phyloP scores from a whole-genome alignment of 2,797 vertebrate species.

The Varecia variegata region DNA sequence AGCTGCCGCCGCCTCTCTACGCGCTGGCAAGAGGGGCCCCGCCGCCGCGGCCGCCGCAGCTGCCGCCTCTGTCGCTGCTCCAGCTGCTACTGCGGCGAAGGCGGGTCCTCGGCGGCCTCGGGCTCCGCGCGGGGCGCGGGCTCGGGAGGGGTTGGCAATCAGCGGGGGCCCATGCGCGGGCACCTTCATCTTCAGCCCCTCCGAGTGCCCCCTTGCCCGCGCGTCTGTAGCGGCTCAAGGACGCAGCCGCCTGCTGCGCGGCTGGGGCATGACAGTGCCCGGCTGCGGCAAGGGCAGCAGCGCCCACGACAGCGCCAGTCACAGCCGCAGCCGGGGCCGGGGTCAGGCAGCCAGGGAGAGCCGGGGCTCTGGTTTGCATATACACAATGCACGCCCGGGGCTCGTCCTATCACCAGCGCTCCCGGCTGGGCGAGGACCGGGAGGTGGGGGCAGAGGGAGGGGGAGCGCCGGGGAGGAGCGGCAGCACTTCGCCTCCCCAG shows the following conservation, averaged over 20 bases:
- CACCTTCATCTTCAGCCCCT: constrained; percentile 78
- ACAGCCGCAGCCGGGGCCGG: not conserved
- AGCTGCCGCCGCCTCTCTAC: constrained; percentile 31
- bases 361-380: constrained; percentile 67
- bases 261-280: not conserved
- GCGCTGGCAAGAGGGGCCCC: not conserved
- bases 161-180: constrained; percentile 54
- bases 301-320: not conserved
- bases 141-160: constrained; percentile 53
- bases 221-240: constrained; percentile 57
- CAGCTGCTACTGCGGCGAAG: constrained; percentile 52
- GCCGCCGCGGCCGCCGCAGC: constrained; percentile 39
- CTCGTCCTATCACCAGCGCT: constrained; percentile 52
- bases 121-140: constrained; percentile 49
- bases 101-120: constrained; percentile 70
- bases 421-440: constrained; percentile 13
- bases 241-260: not conserved
- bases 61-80: constrained; percentile 53
- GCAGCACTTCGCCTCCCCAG: not conserved
- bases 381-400: constrained; percentile 59
- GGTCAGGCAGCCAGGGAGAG: not conserved
- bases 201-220: constrained; percentile 39
- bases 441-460: constrained; percentile 40
- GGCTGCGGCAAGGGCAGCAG: not conserved
- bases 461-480: not conserved